These are phyloP conservation scores for Pseudococcus viburni DNA, from an alignment of 2,888 invertebrate species.

Conservation along the genomic window DNA sequence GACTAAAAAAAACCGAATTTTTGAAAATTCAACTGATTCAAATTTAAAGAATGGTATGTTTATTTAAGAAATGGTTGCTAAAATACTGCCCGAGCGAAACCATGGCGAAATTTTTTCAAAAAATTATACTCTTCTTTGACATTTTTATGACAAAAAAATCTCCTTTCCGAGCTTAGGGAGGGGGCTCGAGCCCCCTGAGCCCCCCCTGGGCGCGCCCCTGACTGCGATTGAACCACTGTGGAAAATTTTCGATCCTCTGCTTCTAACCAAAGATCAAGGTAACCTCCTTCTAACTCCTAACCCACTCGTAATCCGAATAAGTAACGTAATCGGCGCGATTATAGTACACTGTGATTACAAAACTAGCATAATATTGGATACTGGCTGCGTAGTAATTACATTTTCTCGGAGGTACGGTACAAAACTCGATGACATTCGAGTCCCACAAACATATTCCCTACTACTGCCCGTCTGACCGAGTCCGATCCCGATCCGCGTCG, in stretches of 20 bases:
- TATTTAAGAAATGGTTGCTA: too few relatives aligned
- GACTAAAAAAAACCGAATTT: too few relatives aligned
- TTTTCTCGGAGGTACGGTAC: not conserved
- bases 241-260: not conserved
- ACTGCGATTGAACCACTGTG: not conserved
- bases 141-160: too few relatives aligned
- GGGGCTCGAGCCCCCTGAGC: too few relatives aligned
- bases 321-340: not conserved
- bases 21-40: too few relatives aligned
- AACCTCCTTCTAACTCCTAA: not conserved
- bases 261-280: conserved; percentile 1
- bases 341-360: not conserved
- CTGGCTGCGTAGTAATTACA: not conserved
- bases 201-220: too few relatives aligned
- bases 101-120: too few relatives aligned
- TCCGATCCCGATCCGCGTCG: not conserved
- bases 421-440: conserved; percentile 13
- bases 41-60: too few relatives aligned
- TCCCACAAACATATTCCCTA: conserved; percentile 13
- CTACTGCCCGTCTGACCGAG: not conserved
- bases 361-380: not conserved
- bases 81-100: too few relatives aligned
- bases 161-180: too few relatives aligned
- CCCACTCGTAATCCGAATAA: not conserved
- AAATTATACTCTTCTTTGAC: too few relatives aligned